Base-by-base conservation (phyloP, 2,113 vertebrate genomes). In the Elgaria multicarinata region DNA sequence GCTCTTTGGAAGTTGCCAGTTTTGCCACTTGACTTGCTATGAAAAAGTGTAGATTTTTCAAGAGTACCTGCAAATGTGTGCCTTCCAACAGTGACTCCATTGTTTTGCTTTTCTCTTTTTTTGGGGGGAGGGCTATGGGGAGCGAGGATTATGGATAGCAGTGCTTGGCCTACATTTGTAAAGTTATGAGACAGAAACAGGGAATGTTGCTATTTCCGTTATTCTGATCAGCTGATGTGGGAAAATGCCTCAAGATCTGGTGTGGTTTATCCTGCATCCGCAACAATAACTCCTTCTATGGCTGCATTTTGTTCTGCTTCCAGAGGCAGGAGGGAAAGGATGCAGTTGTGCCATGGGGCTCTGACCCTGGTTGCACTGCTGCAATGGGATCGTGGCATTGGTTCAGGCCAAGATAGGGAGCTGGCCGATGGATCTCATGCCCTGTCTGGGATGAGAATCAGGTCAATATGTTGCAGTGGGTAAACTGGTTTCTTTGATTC, bases 261-360 rank as follows among this genome's bases (percentile, higher is more conserved):
- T 44, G 7, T 67, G 87, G 89, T 8, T 78, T 64, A 62, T 8
- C 67, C 36, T 50, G 46, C 31, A 42, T 80, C 42, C 89, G 9
- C 77, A 75, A 16, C 28, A 33, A 44, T 33, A 83, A 2, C 16
- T 77, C 90, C 36, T 84, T 81, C 18, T 86, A 0, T 74, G 53
- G 67, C 7, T 87, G 90, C 81, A 93, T 42, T 80, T 10, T 2
- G 7, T 78, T 6, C 87, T 42, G 3, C 46, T 1, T 3, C 75
- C 81, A n/a, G 14, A 87, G 72, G 14, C 55, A 86, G 7, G 44
- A 87, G 31, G 87, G 93, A 90, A 83, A 85, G 74, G 24, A 46
- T 78, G 93, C 20, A 77, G 46, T 87, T 89, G 55, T 89, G 31
- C 50, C 79, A 39, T 7, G 89, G 6, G 55, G 33, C 12, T 12